These are phyloP conservation scores for Eucidaris tribuloides DNA, from an alignment of 35 echinoderm and acorn worm species.

Conservation along the genomic window DNA sequence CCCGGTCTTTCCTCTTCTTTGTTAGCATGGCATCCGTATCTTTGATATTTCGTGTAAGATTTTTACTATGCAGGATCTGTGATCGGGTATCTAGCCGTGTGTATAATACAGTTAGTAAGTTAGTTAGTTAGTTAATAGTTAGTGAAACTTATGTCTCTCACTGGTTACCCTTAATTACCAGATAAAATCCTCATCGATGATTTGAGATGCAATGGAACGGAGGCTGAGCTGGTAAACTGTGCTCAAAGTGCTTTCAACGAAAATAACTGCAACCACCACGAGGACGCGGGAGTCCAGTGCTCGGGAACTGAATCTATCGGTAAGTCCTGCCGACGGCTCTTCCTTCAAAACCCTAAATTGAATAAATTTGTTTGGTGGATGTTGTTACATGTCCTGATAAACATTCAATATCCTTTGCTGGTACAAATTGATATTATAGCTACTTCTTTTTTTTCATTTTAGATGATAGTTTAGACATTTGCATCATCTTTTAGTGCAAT, in stretches of 20 bases:
- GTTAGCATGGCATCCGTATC: too few species aligned
- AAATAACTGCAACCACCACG: slow-evolving; percentile 69
- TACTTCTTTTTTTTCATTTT: too few species aligned
- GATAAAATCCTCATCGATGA: slow-evolving; percentile 60
- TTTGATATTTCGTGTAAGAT: too few species aligned
- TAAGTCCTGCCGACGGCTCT: slow-evolving; percentile 32
- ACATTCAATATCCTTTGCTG: too few species aligned
- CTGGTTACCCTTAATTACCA: not conserved
- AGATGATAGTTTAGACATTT: too few species aligned
- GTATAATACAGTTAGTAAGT: too few species aligned
- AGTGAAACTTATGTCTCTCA: too few species aligned
- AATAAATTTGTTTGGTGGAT: not conserved
- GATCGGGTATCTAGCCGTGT: too few species aligned
- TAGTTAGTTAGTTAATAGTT: too few species aligned
- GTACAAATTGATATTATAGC: not conserved
- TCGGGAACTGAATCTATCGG: slow-evolving; percentile 44
- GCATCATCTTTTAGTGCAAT: too few species aligned
- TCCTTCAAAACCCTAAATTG: not conserved
- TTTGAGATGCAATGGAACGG: slow-evolving; percentile 59
- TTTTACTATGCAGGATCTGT: too few species aligned
- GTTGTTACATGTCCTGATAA: not conserved
- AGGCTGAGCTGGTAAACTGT: slow-evolving; percentile 81
- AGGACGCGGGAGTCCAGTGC: slow-evolving; percentile 83
- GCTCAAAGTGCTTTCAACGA: slow-evolving; percentile 61
- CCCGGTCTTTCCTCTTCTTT: too few species aligned